Base-by-base conservation (phyloP, 2,113 vertebrate genomes). In the Triplophysa rosa region DNA sequence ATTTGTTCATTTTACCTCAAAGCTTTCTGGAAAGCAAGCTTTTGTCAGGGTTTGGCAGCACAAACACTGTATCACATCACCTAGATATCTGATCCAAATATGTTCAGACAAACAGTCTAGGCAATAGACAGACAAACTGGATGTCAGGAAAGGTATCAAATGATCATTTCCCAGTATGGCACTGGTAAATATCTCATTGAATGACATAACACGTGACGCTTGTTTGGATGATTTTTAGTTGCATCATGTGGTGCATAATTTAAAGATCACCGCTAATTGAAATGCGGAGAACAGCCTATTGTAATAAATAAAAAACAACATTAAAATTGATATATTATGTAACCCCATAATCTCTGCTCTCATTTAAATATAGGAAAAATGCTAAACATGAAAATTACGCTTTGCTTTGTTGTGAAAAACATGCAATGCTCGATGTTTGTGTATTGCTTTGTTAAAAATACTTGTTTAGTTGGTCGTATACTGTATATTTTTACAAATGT, bases 11-110 rank as follows among this genome's bases (percentile, higher is more conserved):
- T 65, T 65, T 52, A 65, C 23, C 62, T 14, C 59, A 64, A 76
- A 65, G 45, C 73, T 76, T 76, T 65, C 19, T 33, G 62, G 24
- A 65, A 76, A 65, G 6, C 6, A 24, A 65, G 33, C 24, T 14
- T 54, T 65, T 64, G 45, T 23, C 58, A 76, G 40, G 58, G 40
- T 74, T 63, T 74, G 58, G 21, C 58, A 75, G 73, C 61, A 76
- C 61, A 76, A 49, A 76, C 73, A 54, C 26, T 26, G 29, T 64
- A 76, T 76, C 61, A 76, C 45, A 76, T 76, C 71, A 74, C 58
- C 62, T 37, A 65, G 24, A 65, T n/a, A 76, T 64, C 23, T 64
- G 61, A 76, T 64, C 24, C 62, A 76, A 76, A 76, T 29, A 65
- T 65, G 52, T 76, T 8, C 42, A 23, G 61, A 65, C 61, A 76